Evolutionary conservation across 2,797 vertebrate species (phyloP), one percentile per base, ranked within the genome.

Genomic region (Siniperca obscura): DNA sequence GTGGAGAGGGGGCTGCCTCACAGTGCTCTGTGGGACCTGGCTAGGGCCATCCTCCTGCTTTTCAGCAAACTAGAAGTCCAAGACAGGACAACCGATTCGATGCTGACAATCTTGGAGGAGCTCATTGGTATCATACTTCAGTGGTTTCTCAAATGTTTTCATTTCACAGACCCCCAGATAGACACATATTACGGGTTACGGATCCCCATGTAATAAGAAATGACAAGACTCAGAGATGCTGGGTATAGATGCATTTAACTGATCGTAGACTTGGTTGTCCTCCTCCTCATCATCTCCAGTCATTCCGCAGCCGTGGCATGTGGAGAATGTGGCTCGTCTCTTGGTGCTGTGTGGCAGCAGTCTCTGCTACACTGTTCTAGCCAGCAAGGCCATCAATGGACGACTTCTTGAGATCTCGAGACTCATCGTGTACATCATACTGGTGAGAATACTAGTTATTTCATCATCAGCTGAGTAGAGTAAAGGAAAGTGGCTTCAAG

Each of bases 311-410:
- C 95, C 95, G 4, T 99, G 98, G 97, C 95, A 97, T 57, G 72
- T 96, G 87, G 97, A 98, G 93, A 98, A 98, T 68, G 94, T 95
- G 4, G 97, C 96, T n/a, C 96, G 96, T 36, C 95, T 99, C 44
- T 93, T 99, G 65, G 94, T 98, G 30, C 94, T 97, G 38, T 97
- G 97, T 3, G 98, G 97, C 21, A 97, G 94, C 86, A 94, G 61
- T 70, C 90, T 98, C 74, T 97, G 97, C 93, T 97, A 97, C 92
- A 94, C 90, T 1, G 93, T 97, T 84, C 90, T 98, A 94, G 96
- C 96, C 78, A 97, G 95, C 86, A 98, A 97, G 91, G 97, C 96
- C 65, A 82, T 97, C 46, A 97, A 95, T 0, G 96, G 97, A 55
- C 88, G 94, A 3, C 79, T 95, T 0, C 2, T 60, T 0, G 97